Evolutionary conservation across 2,797 vertebrate species (phyloP).

Genomic region (Melanotaenia parkinsoni): DNA sequence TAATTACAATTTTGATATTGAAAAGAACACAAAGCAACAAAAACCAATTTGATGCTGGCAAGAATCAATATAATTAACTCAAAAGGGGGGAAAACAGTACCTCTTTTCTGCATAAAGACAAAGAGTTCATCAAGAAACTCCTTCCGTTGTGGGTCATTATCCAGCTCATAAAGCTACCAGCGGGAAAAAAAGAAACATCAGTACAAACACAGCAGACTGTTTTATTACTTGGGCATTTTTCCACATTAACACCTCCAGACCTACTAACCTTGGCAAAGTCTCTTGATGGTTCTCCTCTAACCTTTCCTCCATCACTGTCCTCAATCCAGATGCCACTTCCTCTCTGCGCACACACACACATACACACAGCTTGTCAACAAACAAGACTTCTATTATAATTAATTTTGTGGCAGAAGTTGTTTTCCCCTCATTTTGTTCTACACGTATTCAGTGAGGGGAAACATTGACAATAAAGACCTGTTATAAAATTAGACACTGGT

Average conservation of each 20-base stretch:
- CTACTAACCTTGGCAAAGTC: conserved; percentile 95
- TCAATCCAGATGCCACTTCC: conserved; percentile 88
- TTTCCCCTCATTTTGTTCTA: too few species aligned
- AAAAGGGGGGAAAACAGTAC: conserved; percentile 54
- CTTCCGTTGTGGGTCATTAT: conserved; percentile 92
- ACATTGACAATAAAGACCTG: background rate
- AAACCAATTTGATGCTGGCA: background rate
- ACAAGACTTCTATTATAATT: background rate
- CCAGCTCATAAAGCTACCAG: conserved; percentile 92
- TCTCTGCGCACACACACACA: conserved; percentile 62
- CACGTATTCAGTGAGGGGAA: background rate
- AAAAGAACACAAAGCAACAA: background rate
- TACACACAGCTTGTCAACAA: background rate
- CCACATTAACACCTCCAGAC: conserved; percentile 10
- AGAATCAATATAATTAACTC: background rate
- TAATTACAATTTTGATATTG: background rate
- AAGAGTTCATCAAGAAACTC: conserved; percentile 96
- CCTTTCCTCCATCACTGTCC: conserved; percentile 87
- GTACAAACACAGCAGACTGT: background rate
- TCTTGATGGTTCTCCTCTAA: conserved; percentile 91
- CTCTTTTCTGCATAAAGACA: conserved; percentile 97
- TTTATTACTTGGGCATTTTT: conserved; percentile 5
- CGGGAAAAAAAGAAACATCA: conserved; percentile 7
- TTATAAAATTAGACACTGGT: background rate
- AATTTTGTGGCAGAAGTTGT: background rate